Evolutionary conservation across 1,140 invertebrate genomes (phyloP), one percentile per base, ranked within the genome.

Genomic region (Ips nitidus): DNA sequence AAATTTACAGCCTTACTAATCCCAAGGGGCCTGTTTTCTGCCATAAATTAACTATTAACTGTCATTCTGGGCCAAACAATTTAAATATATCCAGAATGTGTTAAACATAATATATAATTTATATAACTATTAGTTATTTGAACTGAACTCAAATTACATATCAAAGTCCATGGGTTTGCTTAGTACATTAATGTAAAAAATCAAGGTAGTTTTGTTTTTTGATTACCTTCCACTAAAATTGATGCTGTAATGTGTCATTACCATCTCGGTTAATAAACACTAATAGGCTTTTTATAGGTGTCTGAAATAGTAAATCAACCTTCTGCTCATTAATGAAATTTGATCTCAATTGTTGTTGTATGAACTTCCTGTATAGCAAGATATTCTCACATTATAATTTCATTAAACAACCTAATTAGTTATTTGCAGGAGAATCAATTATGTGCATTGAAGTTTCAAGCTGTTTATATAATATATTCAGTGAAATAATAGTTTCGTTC

Each of bases 371-470:
- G 58, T 69, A 53, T 61, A 8, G 66, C 59, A 69, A 69, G 58
- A 61, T 52, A 69, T 69, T 69, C 66, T 69, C 66, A 69, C 66
- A 69, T 62, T 56, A 65, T 65, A 65, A 65, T 65, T 65, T 65
- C 63, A 65, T 56, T 65, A 52, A 65, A 55, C 52, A 65, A 39
- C 55, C 5, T 66, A 66, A 66, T 66, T 66, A 66, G 58, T 66
- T 22, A 22, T 47, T 52, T 68, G 53, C 50, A 67, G 6, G 57
- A 47, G 43, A 45, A 68, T 47, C 59, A 60, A 47, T 56, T 41
- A 60, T 42, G 52, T 60, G 39, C 56, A 60, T 68, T 68, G 66
- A 68, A 45, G 57, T 66, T 68, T 66, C 37, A 66, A 58, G 57
- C 53, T 58, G 3, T 66, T 66, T 66, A 60, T 39, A 22, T 22